Percentiles rank a stretch among this genome's conserved stretches.
phyloP scores from a whole-genome alignment of 2,113 vertebrate genomes.

The Triplophysa dalaica region DNA sequence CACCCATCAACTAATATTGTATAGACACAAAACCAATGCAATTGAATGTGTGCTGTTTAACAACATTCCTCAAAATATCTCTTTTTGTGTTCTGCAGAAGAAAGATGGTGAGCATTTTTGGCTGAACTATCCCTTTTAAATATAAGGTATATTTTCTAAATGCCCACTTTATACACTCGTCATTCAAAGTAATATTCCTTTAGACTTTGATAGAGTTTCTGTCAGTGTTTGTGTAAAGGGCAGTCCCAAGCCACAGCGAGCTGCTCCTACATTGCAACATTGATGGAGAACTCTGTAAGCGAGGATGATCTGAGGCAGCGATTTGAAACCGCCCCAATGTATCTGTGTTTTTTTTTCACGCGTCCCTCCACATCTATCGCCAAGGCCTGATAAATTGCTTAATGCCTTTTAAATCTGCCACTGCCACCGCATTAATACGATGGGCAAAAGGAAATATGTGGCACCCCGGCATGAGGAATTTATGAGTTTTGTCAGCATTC shows the following conservation, averaged over 20 bases:
- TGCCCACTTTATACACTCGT: background rate
- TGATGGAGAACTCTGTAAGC: slow-evolving; percentile 26
- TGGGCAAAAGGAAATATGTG: slow-evolving; percentile 40
- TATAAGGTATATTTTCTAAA: background rate
- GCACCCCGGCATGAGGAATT: slow-evolving; percentile 51
- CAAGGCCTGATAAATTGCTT: slow-evolving; percentile 46
- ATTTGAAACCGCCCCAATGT: slow-evolving; percentile 30
- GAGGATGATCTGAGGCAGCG: slow-evolving; percentile 28
- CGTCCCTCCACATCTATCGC: slow-evolving; percentile 37
- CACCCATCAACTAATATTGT: too few relatives aligned
- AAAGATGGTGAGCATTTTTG: too few relatives aligned
- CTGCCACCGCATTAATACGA: slow-evolving; percentile 44
- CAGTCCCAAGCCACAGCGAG: background rate
- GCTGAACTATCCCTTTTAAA: too few relatives aligned
- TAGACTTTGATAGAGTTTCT: slow-evolving; percentile 19
- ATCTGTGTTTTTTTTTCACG: slow-evolving; percentile 14
- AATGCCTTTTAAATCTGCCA: slow-evolving; percentile 46
- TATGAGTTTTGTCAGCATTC: slow-evolving; percentile 60
- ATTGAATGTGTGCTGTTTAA: too few relatives aligned
- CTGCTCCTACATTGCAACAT: slow-evolving; percentile 5
- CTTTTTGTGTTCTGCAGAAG: too few relatives aligned
- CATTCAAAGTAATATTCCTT: background rate
- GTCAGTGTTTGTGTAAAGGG: background rate
- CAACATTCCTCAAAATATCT: too few relatives aligned
- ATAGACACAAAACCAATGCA: too few relatives aligned